phyloP scores from a whole-genome alignment of 2,888 invertebrate species.

The Athalia cordata region DNA sequence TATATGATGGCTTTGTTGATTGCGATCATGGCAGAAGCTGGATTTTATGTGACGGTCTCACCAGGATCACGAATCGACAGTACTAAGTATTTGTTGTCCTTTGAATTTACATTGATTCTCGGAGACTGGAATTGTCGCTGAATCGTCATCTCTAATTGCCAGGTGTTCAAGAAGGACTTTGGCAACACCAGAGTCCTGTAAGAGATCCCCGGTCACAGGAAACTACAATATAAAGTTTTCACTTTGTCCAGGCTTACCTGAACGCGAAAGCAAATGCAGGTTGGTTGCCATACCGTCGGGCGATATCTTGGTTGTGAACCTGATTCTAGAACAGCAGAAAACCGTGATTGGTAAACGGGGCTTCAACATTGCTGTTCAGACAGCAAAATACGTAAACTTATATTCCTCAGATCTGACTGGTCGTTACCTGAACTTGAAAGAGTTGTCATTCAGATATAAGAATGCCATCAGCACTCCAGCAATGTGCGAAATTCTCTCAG shows the following conservation, averaged over 20 bases:
- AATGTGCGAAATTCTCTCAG: constrained; percentile 75
- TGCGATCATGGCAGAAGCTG: constrained; percentile 62
- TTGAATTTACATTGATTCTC: neutral
- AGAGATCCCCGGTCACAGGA: constrained; percentile 52
- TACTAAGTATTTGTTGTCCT: neutral
- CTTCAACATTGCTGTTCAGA: constrained; percentile 57
- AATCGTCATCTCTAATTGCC: neutral
- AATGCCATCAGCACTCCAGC: constrained; percentile 76
- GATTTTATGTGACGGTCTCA: constrained; percentile 54
- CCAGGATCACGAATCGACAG: no score
- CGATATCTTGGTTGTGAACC: constrained; percentile 64
- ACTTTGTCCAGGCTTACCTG: constrained; percentile 45
- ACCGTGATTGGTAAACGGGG: constrained; percentile 1
- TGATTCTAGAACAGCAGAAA: constrained; percentile 53
- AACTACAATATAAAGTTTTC: constrained; percentile 60
- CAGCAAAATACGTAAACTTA: constrained; percentile 63
- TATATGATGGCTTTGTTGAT: constrained; percentile 63
- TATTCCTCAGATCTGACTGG: constrained; percentile 58
- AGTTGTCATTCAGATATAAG: constrained; percentile 74
- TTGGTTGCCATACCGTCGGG: constrained; percentile 64
- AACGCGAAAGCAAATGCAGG: constrained; percentile 63
- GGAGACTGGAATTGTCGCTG: no score
- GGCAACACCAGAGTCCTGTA: neutral
- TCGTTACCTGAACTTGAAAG: constrained; percentile 62
- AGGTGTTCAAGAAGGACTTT: neutral